phyloP scores from a whole-genome alignment of 2,113 vertebrate species.

The Delphinapterus leucas region DNA sequence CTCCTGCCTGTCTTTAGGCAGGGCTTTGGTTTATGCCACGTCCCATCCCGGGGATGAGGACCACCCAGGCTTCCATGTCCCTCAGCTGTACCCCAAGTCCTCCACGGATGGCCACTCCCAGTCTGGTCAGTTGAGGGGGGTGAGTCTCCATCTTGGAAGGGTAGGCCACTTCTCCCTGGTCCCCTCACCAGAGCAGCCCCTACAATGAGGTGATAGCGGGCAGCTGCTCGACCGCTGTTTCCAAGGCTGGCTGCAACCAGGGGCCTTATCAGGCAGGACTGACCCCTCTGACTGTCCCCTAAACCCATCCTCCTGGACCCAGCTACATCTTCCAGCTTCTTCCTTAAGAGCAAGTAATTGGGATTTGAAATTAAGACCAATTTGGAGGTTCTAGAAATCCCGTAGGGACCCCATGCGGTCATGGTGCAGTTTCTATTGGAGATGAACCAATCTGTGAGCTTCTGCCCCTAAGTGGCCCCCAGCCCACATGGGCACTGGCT shows the following conservation, averaged over 20 bases:
- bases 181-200: neutral
- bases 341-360: neutral
- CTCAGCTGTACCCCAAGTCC: neutral
- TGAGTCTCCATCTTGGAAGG: neutral
- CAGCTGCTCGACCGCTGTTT: neutral
- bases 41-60: neutral
- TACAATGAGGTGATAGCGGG: neutral
- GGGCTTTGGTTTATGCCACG: neutral
- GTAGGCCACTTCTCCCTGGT: neutral
- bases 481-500: rapidly evolving
- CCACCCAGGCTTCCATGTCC: neutral
- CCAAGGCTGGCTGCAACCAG: neutral
- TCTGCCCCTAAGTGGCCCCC: neutral
- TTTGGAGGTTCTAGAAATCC: neutral
- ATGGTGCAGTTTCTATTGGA: rapidly evolving
- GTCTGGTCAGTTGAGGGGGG: neutral
- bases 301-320: neutral
- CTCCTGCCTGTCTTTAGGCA: neutral
- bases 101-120: neutral
- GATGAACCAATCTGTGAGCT: neutral
- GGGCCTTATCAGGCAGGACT: neutral
- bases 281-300: neutral
- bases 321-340: neutral
- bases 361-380: neutral
- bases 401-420: rapidly evolving